Base-by-base conservation (phyloP, 2,113 vertebrate genomes). In the Nothoprocta pentlandii region DNA sequence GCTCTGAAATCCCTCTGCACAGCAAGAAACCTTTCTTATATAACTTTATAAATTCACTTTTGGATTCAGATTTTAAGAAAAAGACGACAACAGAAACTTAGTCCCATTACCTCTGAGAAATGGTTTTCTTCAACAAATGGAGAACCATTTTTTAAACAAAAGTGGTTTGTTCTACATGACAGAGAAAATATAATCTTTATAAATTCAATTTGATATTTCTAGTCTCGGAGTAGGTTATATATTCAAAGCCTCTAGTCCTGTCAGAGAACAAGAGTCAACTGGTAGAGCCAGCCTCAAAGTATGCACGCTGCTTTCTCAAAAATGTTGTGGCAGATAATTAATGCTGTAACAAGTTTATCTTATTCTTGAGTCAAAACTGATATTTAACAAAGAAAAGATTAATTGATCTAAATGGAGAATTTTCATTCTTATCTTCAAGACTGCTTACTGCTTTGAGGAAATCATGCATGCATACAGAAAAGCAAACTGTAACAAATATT, bases 91-190 rank as follows among this genome's bases (percentile, higher is more conserved):
- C 7, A 63, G 9, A 34, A 85, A 9, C 19, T 26, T 20, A 54
- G 8, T 59, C 93, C 73, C 46, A 10, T 77, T 80, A 68, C 36
- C 32, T 70, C 63, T 70, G 16, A 87, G n/a, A 82, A 87, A 80
- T 6, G 13, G 5, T 9, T 94, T 93, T 87, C 0, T 0, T 51
- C 46, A 75, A 79, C 73, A 59, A 78, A 3, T 2, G 0, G 14
- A 10, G n/a, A 89, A 76, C 47, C 6, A 59, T 34, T 80, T 94
- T 91, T 83, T 63, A 88, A 70, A 74, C 75, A 39, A 85, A 81
- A 92, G 51, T 14, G 8, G 63, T 92, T 62, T 81, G 51, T 42
- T 68, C 71, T 49, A 92, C 25, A 85, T 23, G 8, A 54, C 28
- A 66, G 6, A 85, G 7, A 44, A 5, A 66, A 77, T 87, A 66